Evolutionary conservation across 2,888 invertebrate genomes (phyloP), one percentile per base, ranked within the genome.

Genomic region (Erynnis tages): DNA sequence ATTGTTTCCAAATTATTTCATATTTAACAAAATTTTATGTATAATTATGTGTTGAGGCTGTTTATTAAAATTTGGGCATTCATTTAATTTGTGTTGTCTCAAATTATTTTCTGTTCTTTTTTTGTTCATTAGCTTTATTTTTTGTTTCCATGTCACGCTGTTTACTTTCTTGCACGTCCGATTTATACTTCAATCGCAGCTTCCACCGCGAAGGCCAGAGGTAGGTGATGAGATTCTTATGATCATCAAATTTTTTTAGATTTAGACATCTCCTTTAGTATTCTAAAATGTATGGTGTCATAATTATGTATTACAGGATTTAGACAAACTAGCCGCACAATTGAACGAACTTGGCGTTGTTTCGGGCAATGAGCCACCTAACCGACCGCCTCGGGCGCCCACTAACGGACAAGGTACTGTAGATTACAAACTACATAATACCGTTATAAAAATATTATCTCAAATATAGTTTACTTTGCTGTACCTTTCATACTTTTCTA

Each of bases 261-360:
- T n/a, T n/a, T n/a, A n/a, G n/a, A n/a, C n/a, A n/a, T n/a, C n/a
- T n/a, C n/a, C n/a, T n/a, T n/a, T n/a, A n/a, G n/a, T n/a, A n/a
- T n/a, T n/a, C n/a, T n/a, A n/a, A n/a, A n/a, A n/a, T n/a, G n/a
- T n/a, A n/a, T n/a, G n/a, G n/a, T n/a, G n/a, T n/a, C n/a, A n/a
- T n/a, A n/a, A n/a, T n/a, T n/a, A 2, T 6, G 1, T 6, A 11
- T 37, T 37, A 11, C 91, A 98, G 97, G 98, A 98, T 90, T 93
- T 99, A 91, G 98, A 99, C 90, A 95, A 95, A 80, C 90, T 99
- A 81, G 98, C 98, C 60, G 97, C 97, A 73, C 98, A 99, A 88
- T 92, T 98, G 78, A 98, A 96, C 90, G 96, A 98, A 90, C 92
- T 98, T 77, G 97, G 96, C 69, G 94, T 94, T 72, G 93, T 93